Percentiles rank a stretch among this genome's conserved stretches.
phyloP scores from a whole-genome alignment of 2,113 vertebrate genomes.

The Pogonocichla stellata region DNA sequence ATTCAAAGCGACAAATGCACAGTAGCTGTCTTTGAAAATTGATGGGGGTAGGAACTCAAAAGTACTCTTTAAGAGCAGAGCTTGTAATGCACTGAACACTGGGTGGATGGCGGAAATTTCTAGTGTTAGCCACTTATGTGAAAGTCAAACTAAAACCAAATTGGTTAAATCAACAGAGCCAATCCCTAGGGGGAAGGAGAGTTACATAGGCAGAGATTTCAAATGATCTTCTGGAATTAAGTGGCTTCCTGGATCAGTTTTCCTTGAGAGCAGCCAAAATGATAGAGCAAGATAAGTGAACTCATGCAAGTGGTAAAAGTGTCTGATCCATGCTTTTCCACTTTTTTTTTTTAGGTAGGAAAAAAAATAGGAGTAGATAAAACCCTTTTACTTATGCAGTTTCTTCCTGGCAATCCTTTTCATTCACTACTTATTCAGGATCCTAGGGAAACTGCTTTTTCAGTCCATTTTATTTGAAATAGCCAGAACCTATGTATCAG shows the following conservation, averaged over 20 bases:
- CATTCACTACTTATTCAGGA: background rate
- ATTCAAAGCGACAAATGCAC: slow-evolving; percentile 66
- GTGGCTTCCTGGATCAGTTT: slow-evolving; percentile 22
- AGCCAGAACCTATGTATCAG: background rate
- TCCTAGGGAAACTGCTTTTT: background rate
- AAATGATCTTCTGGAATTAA: slow-evolving; percentile 31
- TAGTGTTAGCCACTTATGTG: slow-evolving; percentile 36
- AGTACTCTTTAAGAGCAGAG: slow-evolving; percentile 41
- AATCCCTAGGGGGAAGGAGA: background rate
- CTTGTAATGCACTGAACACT: background rate
- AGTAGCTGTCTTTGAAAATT: slow-evolving; percentile 60
- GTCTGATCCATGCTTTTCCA: background rate
- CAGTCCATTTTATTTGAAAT: background rate
- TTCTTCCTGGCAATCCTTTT: background rate
- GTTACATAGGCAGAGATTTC: slow-evolving; percentile 28
- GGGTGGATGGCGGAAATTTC: slow-evolving; percentile 31
- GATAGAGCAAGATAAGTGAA: background rate
- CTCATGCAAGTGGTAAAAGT: background rate
- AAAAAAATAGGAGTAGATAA: background rate
- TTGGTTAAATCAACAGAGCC: slow-evolving; percentile 47
- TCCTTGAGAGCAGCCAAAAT: background rate
- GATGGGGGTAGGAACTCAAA: slow-evolving; percentile 48
- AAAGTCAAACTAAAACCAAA: slow-evolving; percentile 57
- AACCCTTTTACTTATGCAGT: background rate
- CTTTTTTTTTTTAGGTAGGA: background rate